phyloP scores from a whole-genome alignment of 2,797 vertebrate species.

The Huso huso region DNA sequence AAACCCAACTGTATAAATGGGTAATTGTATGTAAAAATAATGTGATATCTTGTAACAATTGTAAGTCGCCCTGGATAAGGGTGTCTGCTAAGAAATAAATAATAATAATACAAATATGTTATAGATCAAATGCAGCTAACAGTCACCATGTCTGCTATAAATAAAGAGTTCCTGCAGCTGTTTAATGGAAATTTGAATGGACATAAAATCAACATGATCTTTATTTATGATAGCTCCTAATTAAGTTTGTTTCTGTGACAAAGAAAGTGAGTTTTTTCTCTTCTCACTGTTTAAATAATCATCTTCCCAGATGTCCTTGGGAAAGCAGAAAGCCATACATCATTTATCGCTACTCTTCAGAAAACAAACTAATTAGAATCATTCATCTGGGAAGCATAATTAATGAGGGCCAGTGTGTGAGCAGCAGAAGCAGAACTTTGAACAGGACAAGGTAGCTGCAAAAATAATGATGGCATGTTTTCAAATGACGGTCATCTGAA shows the following conservation, averaged over 20 bases:
- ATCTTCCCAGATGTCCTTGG: constrained; percentile 21
- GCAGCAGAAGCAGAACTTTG: constrained; percentile 6
- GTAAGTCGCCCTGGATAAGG: too few relatives aligned
- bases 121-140: too few relatives aligned
- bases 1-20: too few relatives aligned
- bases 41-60: too few relatives aligned
- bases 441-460: too few relatives aligned
- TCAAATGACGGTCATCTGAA: too few relatives aligned
- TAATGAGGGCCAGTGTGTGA: constrained; percentile 19
- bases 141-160: too few relatives aligned
- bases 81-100: too few relatives aligned
- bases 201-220: constrained; percentile 19
- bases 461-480: too few relatives aligned
- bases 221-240: constrained; percentile 30
- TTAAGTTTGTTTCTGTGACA: constrained; percentile 24
- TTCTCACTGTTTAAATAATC: constrained; percentile 14
- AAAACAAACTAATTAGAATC: constrained; percentile 20
- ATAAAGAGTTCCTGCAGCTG: too few relatives aligned
- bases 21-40: too few relatives aligned
- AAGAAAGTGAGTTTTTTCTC: constrained; percentile 21
- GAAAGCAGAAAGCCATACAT: constrained; percentile 15
- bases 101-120: too few relatives aligned
- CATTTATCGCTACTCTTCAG: constrained; percentile 26
- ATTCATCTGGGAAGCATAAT: constrained; percentile 22
- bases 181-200: constrained; percentile 18